Evolutionary conservation across 1,140 invertebrate genomes (phyloP), one percentile per base, ranked within the genome.

Genomic region (Megalopta genalis): DNA sequence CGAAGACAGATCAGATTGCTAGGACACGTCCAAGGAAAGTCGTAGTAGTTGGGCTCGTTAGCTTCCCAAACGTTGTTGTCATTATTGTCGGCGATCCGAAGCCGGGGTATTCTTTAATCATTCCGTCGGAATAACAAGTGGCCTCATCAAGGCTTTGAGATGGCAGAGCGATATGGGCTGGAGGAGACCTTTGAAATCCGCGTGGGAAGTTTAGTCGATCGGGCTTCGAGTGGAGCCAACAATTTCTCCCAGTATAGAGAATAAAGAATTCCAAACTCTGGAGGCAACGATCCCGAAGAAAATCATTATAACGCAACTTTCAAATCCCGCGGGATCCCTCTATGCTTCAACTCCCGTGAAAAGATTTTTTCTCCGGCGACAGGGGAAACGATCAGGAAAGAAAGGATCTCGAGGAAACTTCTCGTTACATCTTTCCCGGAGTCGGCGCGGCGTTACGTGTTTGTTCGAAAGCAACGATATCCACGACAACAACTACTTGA

Each of bases 271-370:
- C 72, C n/a, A 6, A 60, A 59, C 73, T 49, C 6, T 9, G 27
- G 12, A 23, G 71, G 49, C 42, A 52, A 52, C 60, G 60, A 73
- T 67, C 39, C 42, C 73, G 64, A 57, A 39, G 37, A 59, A 71
- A 80, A 80, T 84, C 76, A 72, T 88, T 83, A 82, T 77, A 74
- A 86, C 57, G 49, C 57, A 84, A 82, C 77, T 84, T 86, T 39
- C 39, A 74, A 76, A 82, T 86, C 84, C 66, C 62, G 4, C 32
- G 62, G 69, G 78, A 59, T 79, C 66, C 52, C 71, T 54, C 23
- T 59, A 42, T 75, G 77, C 62, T 59, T 52, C 69, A 42, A 57
- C 59, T 37, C n/a, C 23, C 37, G 57, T 37, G 57, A 63, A 37
- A 79, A 37, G 73, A 65, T 67, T 81, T 67, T 81, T 81, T 81